Evolutionary conservation across 2,888 invertebrate species (phyloP).

Genomic region (Drosophila heteroneura): DNA sequence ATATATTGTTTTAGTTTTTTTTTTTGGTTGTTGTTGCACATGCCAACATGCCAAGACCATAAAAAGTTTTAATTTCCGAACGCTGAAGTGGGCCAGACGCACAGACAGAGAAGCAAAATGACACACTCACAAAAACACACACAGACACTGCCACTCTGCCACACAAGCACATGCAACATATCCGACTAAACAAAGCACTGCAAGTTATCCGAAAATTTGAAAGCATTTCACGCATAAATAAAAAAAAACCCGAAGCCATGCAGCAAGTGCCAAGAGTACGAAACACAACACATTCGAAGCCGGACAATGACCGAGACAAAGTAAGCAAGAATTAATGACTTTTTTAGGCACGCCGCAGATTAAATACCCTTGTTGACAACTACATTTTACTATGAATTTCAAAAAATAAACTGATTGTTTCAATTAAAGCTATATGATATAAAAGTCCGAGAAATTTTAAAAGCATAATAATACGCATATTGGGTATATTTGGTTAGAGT

Average conservation of each 20-base stretch:
- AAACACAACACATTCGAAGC: constrained; percentile 38
- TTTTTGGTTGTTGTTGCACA: constrained; percentile 11
- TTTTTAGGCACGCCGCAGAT: background rate
- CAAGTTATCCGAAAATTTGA: constrained; percentile 58
- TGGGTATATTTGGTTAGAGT: background rate
- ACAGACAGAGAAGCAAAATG: constrained; percentile 32
- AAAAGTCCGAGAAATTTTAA: background rate
- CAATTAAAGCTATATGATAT: accelerated
- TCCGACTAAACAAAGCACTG: constrained; percentile 43
- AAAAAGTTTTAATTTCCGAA: constrained; percentile 74
- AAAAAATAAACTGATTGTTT: background rate
- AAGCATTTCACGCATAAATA: constrained; percentile 74
- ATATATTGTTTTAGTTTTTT: constrained; percentile 10
- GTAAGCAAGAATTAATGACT: background rate
- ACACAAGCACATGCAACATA: constrained; percentile 33
- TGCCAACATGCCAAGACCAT: constrained; percentile 64
- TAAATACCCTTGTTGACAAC: background rate
- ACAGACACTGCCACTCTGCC: background rate
- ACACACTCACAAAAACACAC: background rate
- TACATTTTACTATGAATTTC: background rate
- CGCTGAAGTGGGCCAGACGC: constrained; percentile 48
- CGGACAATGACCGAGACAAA: constrained; percentile 56
- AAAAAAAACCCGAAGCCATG: constrained; percentile 60
- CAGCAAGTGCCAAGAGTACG: constrained; percentile 50
- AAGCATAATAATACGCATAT: background rate